phyloP scores from a whole-genome alignment of 2,888 invertebrate species.

The Ornithoptera alexandrae region DNA sequence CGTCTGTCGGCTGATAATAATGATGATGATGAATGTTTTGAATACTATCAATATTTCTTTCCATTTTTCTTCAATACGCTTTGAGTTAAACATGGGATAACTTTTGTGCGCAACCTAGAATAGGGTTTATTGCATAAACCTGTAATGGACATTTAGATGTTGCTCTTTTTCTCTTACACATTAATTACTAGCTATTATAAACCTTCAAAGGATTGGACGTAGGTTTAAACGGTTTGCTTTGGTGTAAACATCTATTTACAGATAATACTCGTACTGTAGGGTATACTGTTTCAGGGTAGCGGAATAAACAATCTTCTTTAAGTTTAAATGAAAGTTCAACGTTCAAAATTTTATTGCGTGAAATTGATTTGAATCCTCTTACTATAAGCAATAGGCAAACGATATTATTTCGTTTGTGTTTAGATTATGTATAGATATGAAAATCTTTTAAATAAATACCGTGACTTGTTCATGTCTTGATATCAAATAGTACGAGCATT shows the following conservation, averaged over 20 bases:
- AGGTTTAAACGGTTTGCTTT: constrained; percentile 11
- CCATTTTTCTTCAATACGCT: not conserved
- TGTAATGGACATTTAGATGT: not conserved
- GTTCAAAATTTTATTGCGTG: constrained; percentile 6
- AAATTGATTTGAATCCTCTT: not conserved
- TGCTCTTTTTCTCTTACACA: not conserved
- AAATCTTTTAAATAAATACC: no score
- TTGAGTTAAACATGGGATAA: not conserved
- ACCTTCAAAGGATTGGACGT: not conserved
- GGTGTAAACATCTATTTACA: constrained; percentile 7
- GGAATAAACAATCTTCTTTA: constrained; percentile 8
- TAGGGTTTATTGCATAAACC: not conserved
- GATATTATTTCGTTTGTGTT: no score
- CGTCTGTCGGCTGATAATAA: no score
- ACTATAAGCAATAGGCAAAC: no score
- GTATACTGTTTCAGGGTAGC: not conserved
- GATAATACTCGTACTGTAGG: not conserved
- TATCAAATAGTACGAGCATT: no score
- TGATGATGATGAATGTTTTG: no score
- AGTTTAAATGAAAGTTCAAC: constrained; percentile 20
- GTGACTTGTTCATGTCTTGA: no score
- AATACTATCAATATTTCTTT: no score
- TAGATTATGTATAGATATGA: no score
- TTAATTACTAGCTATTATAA: not conserved
- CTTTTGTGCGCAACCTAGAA: not conserved